phyloP scores from a whole-genome alignment of 2,797 vertebrate species.

The Pseudotriccus pelzelni region DNA sequence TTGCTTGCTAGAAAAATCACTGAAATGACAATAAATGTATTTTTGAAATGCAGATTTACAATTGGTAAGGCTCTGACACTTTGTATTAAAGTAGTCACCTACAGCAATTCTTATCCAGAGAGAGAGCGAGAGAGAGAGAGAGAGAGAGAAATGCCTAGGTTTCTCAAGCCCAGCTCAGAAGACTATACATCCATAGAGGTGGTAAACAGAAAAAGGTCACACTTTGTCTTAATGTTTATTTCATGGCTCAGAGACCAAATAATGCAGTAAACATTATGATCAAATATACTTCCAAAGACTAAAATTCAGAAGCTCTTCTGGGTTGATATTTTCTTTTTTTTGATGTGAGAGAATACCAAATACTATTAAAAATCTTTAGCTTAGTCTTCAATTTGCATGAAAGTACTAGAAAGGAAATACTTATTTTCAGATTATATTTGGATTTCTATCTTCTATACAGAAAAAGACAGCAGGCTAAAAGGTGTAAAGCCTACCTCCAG shows the following conservation, averaged over 20 bases:
- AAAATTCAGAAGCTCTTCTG: background rate
- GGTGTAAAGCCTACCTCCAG: conserved; percentile 77
- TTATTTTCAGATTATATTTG: background rate
- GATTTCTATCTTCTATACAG: background rate
- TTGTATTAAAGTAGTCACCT: background rate
- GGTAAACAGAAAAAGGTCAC: background rate
- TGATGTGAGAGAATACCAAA: background rate
- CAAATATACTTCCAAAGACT: background rate
- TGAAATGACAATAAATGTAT: background rate
- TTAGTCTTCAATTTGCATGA: background rate
- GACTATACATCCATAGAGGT: background rate
- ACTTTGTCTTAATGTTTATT: background rate
- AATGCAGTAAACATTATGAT: background rate
- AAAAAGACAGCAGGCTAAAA: background rate
- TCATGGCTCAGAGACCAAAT: background rate
- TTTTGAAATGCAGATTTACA: background rate
- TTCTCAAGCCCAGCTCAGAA: background rate
- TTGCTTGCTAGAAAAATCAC: background rate
- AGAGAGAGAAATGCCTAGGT: background rate
- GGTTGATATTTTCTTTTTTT: background rate
- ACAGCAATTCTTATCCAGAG: background rate
- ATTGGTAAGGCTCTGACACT: background rate
- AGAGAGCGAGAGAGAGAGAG: background rate
- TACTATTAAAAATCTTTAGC: background rate
- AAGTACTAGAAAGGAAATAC: background rate